Conservation (phyloP, 2,888 invertebrate species). For the Osmoderma eremita region DNA sequence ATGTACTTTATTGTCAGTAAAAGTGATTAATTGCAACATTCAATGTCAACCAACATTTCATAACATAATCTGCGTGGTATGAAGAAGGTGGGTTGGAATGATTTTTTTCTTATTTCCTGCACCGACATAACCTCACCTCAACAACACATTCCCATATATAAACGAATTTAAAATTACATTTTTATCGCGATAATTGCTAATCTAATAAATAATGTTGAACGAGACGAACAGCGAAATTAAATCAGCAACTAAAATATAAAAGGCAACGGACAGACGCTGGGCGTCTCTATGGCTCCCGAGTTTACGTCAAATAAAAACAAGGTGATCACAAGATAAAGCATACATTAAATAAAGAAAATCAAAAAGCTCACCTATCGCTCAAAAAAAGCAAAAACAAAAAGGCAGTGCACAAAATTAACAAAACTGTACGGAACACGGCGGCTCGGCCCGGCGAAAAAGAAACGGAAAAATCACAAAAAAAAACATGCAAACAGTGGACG, state of each 20-base stretch:
- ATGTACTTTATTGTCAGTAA: not conserved
- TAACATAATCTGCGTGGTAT: conserved; percentile 42
- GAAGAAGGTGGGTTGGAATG: conserved; percentile 40
- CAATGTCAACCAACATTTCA: not conserved
- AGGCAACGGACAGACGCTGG: conserved; percentile 52
- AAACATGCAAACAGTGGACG: conserved; percentile 46
- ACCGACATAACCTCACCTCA: conserved; percentile 34
- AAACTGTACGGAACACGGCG: conserved; percentile 40
- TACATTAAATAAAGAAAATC: conserved; percentile 50
- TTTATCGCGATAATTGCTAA: conserved; percentile 7
- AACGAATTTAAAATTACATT: conserved; percentile 8
- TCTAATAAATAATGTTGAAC: conserved; percentile 5
- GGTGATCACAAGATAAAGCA: conserved; percentile 28
- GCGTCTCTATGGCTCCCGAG: conserved; percentile 57
- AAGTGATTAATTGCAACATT: not conserved
- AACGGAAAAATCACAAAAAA: conserved; percentile 37
- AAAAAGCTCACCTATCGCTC: conserved; percentile 55
- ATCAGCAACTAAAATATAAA: conserved; percentile 9
- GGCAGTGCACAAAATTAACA: conserved; percentile 49
- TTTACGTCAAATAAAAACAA: conserved; percentile 39
- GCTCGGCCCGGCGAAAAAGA: conserved; percentile 41
- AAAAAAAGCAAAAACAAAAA: conserved; percentile 51
- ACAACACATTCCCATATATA: conserved; percentile 17
- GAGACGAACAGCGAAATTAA: conserved; percentile 1
- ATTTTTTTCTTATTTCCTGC: conserved; percentile 33